phyloP scores from a whole-genome alignment of 2,888 invertebrate genomes.

The Falcaria lacertinaria region DNA sequence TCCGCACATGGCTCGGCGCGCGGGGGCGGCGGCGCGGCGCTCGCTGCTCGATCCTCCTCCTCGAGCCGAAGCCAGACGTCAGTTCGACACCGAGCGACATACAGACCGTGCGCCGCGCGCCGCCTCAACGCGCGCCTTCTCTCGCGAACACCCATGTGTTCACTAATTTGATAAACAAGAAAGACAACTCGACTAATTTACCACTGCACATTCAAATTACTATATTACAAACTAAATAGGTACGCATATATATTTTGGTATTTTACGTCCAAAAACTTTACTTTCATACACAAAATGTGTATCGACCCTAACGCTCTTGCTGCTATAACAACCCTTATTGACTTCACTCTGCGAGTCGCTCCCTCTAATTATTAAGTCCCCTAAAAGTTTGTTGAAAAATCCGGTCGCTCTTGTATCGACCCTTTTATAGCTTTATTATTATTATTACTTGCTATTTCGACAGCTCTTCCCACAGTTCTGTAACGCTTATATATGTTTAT shows the following conservation, averaged over 20 bases:
- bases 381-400: conserved; percentile 68
- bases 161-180: conserved; percentile 37
- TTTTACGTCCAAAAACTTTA: conserved; percentile 22
- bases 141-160: conserved; percentile 65
- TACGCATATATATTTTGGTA: conserved; percentile 11
- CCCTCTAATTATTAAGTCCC: conserved; percentile 78
- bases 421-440: conserved; percentile 62
- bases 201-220: conserved; percentile 13
- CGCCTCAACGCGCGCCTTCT: conserved; percentile 38
- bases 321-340: conserved; percentile 74
- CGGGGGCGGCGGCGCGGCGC: conserved; percentile 66
- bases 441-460: conserved; percentile 49
- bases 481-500: conserved; percentile 20
- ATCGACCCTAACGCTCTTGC: conserved; percentile 65
- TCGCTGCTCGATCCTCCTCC: conserved; percentile 26
- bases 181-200: conserved; percentile 7
- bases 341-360: conserved; percentile 65
- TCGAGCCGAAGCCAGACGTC: conserved; percentile 43
- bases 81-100: conserved; percentile 67
- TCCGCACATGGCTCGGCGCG: conserved; percentile 31
- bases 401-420: conserved; percentile 52
- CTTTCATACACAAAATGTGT: conserved; percentile 48
- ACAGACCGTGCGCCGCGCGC: conserved; percentile 67
- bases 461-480: conserved; percentile 26
- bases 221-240: conserved; percentile 5